Evolutionary conservation across 2,113 vertebrate genomes (phyloP), one percentile per base, ranked within the genome.

Genomic region (Pteruthius melanotis): DNA sequence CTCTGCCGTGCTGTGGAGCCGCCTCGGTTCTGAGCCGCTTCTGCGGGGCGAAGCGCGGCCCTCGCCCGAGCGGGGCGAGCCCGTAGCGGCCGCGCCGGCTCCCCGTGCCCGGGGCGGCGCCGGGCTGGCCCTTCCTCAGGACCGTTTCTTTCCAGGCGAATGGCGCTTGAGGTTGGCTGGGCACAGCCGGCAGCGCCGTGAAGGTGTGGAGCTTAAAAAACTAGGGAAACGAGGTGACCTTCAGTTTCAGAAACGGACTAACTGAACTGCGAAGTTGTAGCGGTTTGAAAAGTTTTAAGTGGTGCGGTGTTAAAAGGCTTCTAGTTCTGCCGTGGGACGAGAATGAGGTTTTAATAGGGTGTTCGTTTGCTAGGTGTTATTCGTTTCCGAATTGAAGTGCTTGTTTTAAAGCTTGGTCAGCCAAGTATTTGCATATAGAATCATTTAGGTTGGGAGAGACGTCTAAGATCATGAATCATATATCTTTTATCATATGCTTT

Each of bases 291-390:
- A 13, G 15, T 3, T 3, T 13, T 42, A 5, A 9, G 44, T 13
- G 42, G 8, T 13, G 15, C 6, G 2, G 17, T 12, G 3, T n/a
- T 22, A 1, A 1, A 23, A 31, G 14, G 16, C 2, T 56, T 50
- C 3, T 4, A 2, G 30, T 15, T 49, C 39, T 63, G 78, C n/a
- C 7, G 0, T 7, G 23, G 61, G 24, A 3, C 10, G 31, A 37
- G 16, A 22, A 1, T n/a, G 28, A 27, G 4, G 44, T 57, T 53
- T 54, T 40, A 47, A 7, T 14, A 37, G 26, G 4, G 0, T 2
- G 0, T 40, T 54, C 3, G 1, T 37, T 27, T 56, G 40, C 19
- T 8, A 3, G 8, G 7, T 52, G 39, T n/a, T 45, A 5, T 0
- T 60, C 1, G 0, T 12, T 70, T 66, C 30, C 12, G 8, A 17